Conservation (phyloP, 2,797 vertebrate genomes). For the Scolopax bukidnonensis region DNA sequence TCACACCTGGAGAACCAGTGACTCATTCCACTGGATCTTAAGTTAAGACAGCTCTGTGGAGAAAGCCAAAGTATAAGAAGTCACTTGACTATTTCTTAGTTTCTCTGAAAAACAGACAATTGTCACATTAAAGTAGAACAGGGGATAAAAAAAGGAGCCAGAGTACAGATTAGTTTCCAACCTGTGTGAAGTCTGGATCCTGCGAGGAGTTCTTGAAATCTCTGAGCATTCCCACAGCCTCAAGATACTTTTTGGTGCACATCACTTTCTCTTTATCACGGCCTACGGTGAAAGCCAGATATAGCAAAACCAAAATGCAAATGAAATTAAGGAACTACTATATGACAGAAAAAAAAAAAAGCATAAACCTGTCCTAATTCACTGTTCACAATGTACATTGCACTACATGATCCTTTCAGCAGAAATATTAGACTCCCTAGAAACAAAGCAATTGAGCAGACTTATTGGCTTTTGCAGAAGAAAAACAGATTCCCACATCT, state of each 20-base stretch:
- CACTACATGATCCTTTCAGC: neutral
- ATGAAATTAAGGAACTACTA: neutral
- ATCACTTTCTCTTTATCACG: slow-evolving; percentile 85
- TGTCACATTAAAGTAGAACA: neutral
- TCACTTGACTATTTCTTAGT: neutral
- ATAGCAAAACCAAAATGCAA: neutral
- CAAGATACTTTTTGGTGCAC: slow-evolving; percentile 86
- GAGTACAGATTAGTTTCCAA: slow-evolving; percentile 47
- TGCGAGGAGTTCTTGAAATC: slow-evolving; percentile 87
- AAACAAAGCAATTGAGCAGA: neutral
- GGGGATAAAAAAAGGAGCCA: neutral
- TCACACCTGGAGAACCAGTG: neutral
- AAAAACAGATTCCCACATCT: neutral
- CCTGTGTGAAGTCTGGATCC: slow-evolving; percentile 94
- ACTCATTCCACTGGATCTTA: neutral
- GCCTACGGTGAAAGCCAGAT: slow-evolving; percentile 76
- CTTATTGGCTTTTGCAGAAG: neutral
- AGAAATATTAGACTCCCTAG: neutral
- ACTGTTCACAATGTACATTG: neutral
- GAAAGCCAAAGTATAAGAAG: neutral
- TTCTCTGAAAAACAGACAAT: neutral
- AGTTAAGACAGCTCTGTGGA: neutral
- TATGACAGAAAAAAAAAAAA: neutral
- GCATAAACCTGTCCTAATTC: accelerated
- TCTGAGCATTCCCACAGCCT: slow-evolving; percentile 90